Evolutionary conservation across 2,888 invertebrate genomes (phyloP), one percentile per base, ranked within the genome.

Genomic region (Masnerella sp.): DNA sequence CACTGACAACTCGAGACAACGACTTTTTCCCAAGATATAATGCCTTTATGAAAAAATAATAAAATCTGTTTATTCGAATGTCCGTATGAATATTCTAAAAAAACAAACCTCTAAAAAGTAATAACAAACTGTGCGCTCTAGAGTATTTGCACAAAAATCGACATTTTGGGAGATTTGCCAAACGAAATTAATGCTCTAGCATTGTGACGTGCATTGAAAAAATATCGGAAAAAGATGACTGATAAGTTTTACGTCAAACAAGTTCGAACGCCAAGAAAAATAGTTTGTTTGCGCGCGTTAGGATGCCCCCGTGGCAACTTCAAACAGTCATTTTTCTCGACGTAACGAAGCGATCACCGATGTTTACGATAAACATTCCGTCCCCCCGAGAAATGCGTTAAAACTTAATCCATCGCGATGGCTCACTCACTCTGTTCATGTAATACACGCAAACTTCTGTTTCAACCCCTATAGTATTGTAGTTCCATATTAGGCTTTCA

Each of bases 361-460:
- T 65, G 47, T 65, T 67, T 38, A 40, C 56, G 56, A 67, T 65
- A 65, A 56, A 67, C 38, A 67, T 22, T 56, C 38, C 28, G 38
- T 30, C 64, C 25, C 52, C 34, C 12, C 12, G 18, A 12, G 47
- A 32, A 38, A 65, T 47, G 20, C 36, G 47, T 49, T 67, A 47
- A 49, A 67, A 56, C 56, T 54, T 65, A 54, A 65, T 65, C 54
- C 32, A 30, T 11, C 5, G 3, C 15, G 54, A 67, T 56, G 65
- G 40, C 38, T 54, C 22, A 54, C 38, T 54, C 22, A 54, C 38
- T 65, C 47, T 12, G 11, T 8, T 36, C 25, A 17, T 30, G 15
- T 56, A 38, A n/a, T 30, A 12, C 32, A 54, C 17, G 25, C 12
- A 45, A 52, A 54, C 28, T 47, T 52, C 43, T 28, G n/a, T 5